Percentiles rank a stretch among this genome's conserved stretches.
phyloP scores from a whole-genome alignment of 2,797 vertebrate genomes.

The Aselliscus stoliczkanus region DNA sequence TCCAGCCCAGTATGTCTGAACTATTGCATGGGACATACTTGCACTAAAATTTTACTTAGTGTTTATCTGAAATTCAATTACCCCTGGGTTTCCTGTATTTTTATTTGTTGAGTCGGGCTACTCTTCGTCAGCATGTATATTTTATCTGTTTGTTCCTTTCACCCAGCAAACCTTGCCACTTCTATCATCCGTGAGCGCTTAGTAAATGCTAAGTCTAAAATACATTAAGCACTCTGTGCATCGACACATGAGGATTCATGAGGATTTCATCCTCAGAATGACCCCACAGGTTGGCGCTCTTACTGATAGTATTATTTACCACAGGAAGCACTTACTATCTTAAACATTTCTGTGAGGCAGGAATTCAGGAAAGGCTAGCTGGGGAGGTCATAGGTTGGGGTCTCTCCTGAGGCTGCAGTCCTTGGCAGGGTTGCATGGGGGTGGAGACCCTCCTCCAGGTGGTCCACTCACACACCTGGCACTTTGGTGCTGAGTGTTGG shows the following conservation, averaged over 20 bases:
- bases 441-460: background rate
- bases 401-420: background rate
- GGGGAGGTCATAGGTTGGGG: too few species aligned
- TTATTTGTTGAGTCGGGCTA: background rate
- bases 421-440: background rate
- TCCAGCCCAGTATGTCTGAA: too few species aligned
- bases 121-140: background rate
- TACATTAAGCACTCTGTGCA: fast-evolving
- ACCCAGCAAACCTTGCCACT: background rate
- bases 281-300: background rate
- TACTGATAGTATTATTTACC: fast-evolving
- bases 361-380: background rate
- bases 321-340: background rate
- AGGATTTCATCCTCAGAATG: fast-evolving
- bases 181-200: fast-evolving
- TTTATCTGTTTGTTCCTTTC: background rate
- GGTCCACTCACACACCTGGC: background rate
- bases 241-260: too few species aligned
- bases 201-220: fast-evolving
- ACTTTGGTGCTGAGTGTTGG: too few species aligned
- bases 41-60: background rate
- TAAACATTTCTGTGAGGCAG: background rate
- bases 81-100: background rate
- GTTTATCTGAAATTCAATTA: background rate
- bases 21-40: background rate